Evolutionary conservation across 2,888 invertebrate genomes (phyloP), one percentile per base, ranked within the genome.

Genomic region (Mimas tiliae): DNA sequence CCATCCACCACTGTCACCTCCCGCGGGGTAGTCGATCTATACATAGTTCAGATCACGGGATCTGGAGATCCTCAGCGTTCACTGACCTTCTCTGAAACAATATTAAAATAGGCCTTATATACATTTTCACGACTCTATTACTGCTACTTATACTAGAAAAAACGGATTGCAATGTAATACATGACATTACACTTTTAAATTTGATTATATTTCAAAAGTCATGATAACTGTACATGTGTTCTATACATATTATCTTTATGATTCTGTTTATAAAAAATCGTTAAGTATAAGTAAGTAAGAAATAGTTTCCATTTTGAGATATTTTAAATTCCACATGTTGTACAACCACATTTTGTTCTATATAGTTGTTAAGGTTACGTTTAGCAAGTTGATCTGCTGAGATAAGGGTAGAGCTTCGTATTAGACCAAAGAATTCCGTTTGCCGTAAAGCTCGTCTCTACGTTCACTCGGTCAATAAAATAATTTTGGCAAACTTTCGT

Each of bases 1-100:
- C 90, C 92, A 91, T 92, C 92, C 88, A 93, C 93, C 92, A 91
- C 91, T 91, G 93, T 92, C 93, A 92, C 93, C 93, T 93, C 93
- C 93, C 92, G 93, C 92, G 82, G 91, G 92, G 92, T 91, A 89
- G 90, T 87, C 85, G 79, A 79, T 86, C 91, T 93, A 93, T 90
- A 92, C 93, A 91, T 92, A 92, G 93, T 87, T 85, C 82, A 82
- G 84, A 88, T 90, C 90, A 84, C 84, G 83, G 86, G 90, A 86
- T 91, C 91, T 92, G 89, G 90, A 90, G 84, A 89, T 90, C 89
- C 86, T 84, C 81, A 75, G 84, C 91, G 93, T 92, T 92, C 93
- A 91, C 83, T 91, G 93, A 93, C 91, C 91, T 79, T 78, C 76
- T 74, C 88, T 89, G 86, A 85, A 91, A 88, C 84, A 80, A 78